These are phyloP conservation scores for Ceratina australensis DNA, from an alignment of 1,140 invertebrate species.

Conservation along the genomic window DNA sequence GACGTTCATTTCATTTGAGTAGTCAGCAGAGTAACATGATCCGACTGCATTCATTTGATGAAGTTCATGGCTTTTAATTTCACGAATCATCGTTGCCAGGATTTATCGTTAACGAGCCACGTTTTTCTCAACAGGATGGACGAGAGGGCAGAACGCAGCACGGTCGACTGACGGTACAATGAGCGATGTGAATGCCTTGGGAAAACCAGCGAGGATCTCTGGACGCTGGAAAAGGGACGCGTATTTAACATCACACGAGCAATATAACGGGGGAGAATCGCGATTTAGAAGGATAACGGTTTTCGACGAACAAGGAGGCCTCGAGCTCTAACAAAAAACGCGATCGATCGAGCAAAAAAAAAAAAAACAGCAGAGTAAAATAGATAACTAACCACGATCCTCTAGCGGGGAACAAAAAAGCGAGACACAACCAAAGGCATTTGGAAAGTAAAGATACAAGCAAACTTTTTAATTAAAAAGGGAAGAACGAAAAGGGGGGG, in stretches of 20 bases:
- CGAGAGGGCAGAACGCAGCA: slow-evolving; percentile 77
- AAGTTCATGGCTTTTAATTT: background rate
- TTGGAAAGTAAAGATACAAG: slow-evolving; percentile 13
- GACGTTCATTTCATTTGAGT: background rate
- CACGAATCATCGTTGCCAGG: background rate
- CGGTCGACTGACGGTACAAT: slow-evolving; percentile 75
- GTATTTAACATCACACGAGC: slow-evolving; percentile 28
- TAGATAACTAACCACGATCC: background rate
- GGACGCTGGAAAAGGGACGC: slow-evolving; percentile 48
- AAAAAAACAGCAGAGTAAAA: slow-evolving; percentile 19
- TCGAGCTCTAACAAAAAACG: slow-evolving; percentile 44
- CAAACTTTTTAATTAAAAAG: background rate
- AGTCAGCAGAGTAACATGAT: slow-evolving; percentile 11
- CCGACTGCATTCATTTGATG: slow-evolving; percentile 3
- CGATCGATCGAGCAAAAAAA: slow-evolving; percentile 48
- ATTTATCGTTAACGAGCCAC: slow-evolving; percentile 1
- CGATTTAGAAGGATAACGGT: slow-evolving; percentile 39
- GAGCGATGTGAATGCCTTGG: slow-evolving; percentile 61
- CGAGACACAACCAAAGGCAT: slow-evolving; percentile 43
- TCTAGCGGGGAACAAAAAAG: background rate
- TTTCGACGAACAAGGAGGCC: slow-evolving; percentile 43
- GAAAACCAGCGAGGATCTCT: slow-evolving; percentile 47
- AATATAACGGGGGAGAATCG: slow-evolving; percentile 26
- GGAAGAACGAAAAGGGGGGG: slow-evolving; percentile 16
- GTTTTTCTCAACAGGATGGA: slow-evolving; percentile 72